Base-by-base conservation (phyloP, 2,888 invertebrate genomes). In the Tortricodes alternella region DNA sequence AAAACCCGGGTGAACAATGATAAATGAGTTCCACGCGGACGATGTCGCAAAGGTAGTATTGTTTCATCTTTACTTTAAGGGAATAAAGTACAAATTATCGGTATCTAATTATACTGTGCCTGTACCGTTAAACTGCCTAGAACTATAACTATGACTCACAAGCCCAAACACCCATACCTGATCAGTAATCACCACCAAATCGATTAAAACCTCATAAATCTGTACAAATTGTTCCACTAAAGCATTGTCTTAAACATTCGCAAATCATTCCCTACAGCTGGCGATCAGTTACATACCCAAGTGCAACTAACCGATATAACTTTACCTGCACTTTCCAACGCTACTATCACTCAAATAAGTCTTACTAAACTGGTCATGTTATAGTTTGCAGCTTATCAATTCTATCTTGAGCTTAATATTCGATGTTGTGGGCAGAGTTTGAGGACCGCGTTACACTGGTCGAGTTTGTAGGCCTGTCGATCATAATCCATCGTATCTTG, bases 201-300 rank as follows among this genome's bases (percentile, higher is more conserved):
- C 35, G 48, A 49, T 55, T 46, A 35, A 55, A 49, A 19, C 48
- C 35, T 35, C 18, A 19, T 48, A 55, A 55, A 55, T 55, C 41
- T n/a, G 35, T 49, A 35, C 41, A 15, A 43, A 24, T 27, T 27
- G 55, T 48, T 43, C 55, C 41, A 27, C 27, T 35, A 41, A n/a
- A n/a, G 46, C 27, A 32, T 55, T 56, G 56, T 56, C 56, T 56
- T 44, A 37, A n/a, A 29, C 24, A 13, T 43, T 44, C 44, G 49
- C 56, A 56, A 56, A 56, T 56, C 56, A 56, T 37, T 48, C 32
- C 27, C 35, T 41, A 46, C 39, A 56, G 43, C 55, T 29, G 35
- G 27, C 37, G 7, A 41, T 44, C 18, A 37, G 35, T 52, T 43
- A 43, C 52, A 18, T 13, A 43, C 37, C 13, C 43, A 15, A 24